A percentile compares a stretch with the other conserved stretches of the same genome.
phyloP scores from a whole-genome alignment of 2,888 invertebrate genomes.

The Azorinus chamasolen region DNA sequence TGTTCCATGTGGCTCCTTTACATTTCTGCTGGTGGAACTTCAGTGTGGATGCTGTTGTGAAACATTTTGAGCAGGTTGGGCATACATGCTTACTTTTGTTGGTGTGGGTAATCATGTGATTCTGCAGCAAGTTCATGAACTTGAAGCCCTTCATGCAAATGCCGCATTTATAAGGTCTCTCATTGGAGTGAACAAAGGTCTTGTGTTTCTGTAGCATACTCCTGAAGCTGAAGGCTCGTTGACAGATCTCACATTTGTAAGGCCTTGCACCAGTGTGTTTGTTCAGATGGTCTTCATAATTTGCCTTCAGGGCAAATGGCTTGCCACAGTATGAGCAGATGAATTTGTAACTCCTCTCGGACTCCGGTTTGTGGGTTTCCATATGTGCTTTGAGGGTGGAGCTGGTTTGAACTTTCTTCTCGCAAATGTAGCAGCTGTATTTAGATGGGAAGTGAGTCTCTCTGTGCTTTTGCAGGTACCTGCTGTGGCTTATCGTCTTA shows the following conservation, averaged over 20 bases:
- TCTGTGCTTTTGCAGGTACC: slow-evolving; percentile 68
- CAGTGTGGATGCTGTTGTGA: slow-evolving; percentile 61
- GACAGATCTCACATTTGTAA: slow-evolving; percentile 72
- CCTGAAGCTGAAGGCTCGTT: slow-evolving; percentile 69
- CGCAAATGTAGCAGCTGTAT: slow-evolving; percentile 58
- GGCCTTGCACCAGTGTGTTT: slow-evolving; percentile 78
- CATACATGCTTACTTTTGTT: slow-evolving; percentile 70
- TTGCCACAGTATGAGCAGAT: slow-evolving; percentile 72
- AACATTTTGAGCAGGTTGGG: slow-evolving; percentile 62
- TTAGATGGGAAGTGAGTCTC: slow-evolving; percentile 37
- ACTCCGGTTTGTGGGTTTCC: slow-evolving; percentile 72
- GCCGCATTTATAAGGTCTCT: slow-evolving; percentile 70
- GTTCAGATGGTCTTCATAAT: slow-evolving; percentile 75
- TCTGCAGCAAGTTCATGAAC: slow-evolving; percentile 65
- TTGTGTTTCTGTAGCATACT: slow-evolving; percentile 74
- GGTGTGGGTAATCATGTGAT: slow-evolving; percentile 73
- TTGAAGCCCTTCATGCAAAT: slow-evolving; percentile 75
- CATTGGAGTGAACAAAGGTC: slow-evolving; percentile 68
- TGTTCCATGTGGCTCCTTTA: slow-evolving; percentile 31
- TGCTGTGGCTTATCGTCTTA: slow-evolving; percentile 62
- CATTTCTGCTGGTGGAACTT: slow-evolving; percentile 70
- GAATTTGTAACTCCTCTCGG: slow-evolving; percentile 67
- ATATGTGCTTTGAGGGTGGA: slow-evolving; percentile 70
- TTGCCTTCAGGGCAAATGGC: slow-evolving; percentile 65
- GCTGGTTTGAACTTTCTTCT: slow-evolving; percentile 64